Conservation (phyloP, 2,888 invertebrate species). For the Metopia argyrocephala region DNA sequence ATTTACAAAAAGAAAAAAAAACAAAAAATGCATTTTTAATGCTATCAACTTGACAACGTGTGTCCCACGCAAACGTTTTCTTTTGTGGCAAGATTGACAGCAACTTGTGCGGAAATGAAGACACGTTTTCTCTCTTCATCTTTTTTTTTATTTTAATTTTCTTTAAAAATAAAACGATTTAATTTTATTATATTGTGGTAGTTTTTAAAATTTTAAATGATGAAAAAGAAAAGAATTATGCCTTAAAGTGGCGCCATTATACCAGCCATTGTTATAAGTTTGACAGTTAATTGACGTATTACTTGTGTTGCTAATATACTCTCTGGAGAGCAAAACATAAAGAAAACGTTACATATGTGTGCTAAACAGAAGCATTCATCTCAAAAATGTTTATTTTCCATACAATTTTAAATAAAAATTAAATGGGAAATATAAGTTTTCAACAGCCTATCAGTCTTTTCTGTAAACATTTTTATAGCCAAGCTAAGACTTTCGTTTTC, state of each 20-base stretch:
- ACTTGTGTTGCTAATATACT: constrained; percentile 51
- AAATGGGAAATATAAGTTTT: constrained; percentile 8
- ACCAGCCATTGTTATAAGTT: constrained; percentile 58
- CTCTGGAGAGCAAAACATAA: constrained; percentile 16
- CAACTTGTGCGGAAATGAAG: constrained; percentile 66
- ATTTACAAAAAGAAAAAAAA: not conserved
- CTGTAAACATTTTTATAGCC: constrained; percentile 16
- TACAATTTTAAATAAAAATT: constrained; percentile 3
- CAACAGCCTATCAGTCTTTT: constrained; percentile 8
- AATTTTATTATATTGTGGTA: constrained; percentile 13
- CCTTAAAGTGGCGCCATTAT: constrained; percentile 56
- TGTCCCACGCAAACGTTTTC: constrained; percentile 2
- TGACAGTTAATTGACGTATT: constrained; percentile 64
- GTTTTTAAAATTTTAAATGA: constrained; percentile 23
- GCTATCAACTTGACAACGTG: constrained; percentile 41
- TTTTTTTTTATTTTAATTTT: not conserved
- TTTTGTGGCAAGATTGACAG: constrained; percentile 61
- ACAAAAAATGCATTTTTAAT: constrained; percentile 59
- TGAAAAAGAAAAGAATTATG: not conserved
- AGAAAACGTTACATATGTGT: not conserved
- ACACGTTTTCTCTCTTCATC: constrained; percentile 61
- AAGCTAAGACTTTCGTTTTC: not conserved
- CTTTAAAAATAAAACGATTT: constrained; percentile 23
- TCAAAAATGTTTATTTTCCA: constrained; percentile 20
- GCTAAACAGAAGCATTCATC: constrained; percentile 31